Evolutionary conservation across 2,797 vertebrate species (phyloP).

Genomic region (Tadarida brasiliensis): DNA sequence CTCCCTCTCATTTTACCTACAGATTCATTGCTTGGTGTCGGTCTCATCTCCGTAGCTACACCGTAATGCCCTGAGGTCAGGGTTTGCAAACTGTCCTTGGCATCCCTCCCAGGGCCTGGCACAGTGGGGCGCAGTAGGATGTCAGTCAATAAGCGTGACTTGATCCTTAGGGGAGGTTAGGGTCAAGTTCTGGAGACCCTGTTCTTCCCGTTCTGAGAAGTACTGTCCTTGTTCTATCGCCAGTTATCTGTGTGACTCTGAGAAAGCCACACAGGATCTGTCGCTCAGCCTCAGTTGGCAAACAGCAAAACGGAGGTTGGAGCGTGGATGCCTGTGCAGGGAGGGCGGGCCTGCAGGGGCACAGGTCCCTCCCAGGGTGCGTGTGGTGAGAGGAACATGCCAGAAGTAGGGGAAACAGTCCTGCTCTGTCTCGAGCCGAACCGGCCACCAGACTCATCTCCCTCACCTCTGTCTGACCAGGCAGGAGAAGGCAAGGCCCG

Average conservation of each 20-base stretch:
- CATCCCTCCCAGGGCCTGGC: background rate
- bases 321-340: background rate
- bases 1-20: background rate
- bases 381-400: background rate
- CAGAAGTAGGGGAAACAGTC: background rate
- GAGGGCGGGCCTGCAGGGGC: too few species aligned
- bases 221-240: background rate
- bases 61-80: background rate
- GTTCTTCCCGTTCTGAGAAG: background rate
- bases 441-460: background rate
- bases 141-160: background rate
- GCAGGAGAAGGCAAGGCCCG: background rate
- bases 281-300: background rate
- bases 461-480: background rate
- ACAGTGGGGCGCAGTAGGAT: background rate
- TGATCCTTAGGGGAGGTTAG: background rate
- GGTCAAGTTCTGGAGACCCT: background rate
- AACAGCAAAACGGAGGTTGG: background rate
- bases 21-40: background rate
- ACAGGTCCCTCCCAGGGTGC: background rate
- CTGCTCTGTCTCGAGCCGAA: background rate
- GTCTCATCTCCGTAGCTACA: background rate
- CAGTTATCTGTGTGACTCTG: background rate
- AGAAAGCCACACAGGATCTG: background rate
- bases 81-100: background rate